Evolutionary conservation across 2,888 invertebrate genomes (phyloP), one percentile per base, ranked within the genome.

Genomic region (Chironomus tentans): DNA sequence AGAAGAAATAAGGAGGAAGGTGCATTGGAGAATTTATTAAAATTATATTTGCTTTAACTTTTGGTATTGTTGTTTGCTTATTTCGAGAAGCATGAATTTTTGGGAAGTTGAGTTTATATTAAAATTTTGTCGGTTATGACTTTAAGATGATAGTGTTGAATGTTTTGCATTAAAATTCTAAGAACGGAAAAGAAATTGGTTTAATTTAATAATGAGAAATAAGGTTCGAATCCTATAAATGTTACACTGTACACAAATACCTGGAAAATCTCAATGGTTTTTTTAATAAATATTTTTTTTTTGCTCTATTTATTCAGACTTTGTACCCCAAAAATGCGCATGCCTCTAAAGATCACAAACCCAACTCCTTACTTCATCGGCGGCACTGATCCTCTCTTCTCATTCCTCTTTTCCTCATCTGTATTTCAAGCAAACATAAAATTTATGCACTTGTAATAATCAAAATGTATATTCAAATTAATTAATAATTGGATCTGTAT

Each of bases 371-470:
- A 38, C 38, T 38, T 38, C 2, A 38, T 10, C 10, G 56, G 56
- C 56, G 65, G 65, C 65, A 65, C 4, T 21, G 65, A 65, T 21
- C 65, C 21, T 65, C 22, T 65, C 12, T 65, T 65, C 10, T 65
- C 50, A n/a, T 65, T 65, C 21, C 4, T 7, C 62, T 50, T 50
- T 50, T n/a, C 18, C 7, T 38, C 38, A 38, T 18, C 56, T 18
- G 56, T 15, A 50, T 18, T 56, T 56, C 15, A 15, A 50, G 38
- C 15, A 47, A 15, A 22, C 24, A 21, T n/a, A 38, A 72, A 62
- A 72, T 72, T 72, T 72, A 72, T 72, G 72, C 72, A 72, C 72
- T 72, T 72, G 72, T 62, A 72, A 18, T 24, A 24, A 62, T 72
- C 46, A 65, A 72, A 46, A 62, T 61, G 22, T 72, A 18, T 72